A percentile compares a stretch with the other conserved stretches of the same genome.
phyloP scores from a whole-genome alignment of 1,140 invertebrate species.

The Aleiodes sp. region DNA sequence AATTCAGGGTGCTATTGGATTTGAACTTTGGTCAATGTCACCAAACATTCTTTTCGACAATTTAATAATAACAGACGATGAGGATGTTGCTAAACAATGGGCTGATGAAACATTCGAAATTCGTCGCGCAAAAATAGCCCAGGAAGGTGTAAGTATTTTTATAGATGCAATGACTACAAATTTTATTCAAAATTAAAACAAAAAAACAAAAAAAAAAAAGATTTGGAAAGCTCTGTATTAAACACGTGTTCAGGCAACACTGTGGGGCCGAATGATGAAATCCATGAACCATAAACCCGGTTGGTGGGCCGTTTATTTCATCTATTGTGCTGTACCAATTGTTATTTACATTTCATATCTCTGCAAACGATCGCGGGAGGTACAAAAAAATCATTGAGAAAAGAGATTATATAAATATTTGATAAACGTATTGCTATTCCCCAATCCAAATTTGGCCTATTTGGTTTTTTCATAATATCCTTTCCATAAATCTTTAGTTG shows the following conservation, averaged over 20 bases:
- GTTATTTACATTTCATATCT: conserved; percentile 77
- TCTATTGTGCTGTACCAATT: conserved; percentile 80
- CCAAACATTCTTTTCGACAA: conserved; percentile 95
- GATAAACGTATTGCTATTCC: too few relatives aligned
- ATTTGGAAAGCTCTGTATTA: conserved; percentile 20
- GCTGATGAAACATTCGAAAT: conserved; percentile 86
- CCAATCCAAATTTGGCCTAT: too few relatives aligned
- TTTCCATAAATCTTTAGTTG: background rate
- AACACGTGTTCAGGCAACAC: conserved; percentile 67
- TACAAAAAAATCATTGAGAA: conserved; percentile 51
- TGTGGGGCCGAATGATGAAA: conserved; percentile 78
- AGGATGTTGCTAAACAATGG: conserved; percentile 81
- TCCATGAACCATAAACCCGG: conserved; percentile 80
- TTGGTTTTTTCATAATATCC: too few relatives aligned
- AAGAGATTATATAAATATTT: background rate
- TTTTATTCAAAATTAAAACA: background rate
- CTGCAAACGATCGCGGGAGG: conserved; percentile 73
- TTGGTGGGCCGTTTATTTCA: conserved; percentile 80
- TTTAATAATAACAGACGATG: conserved; percentile 89
- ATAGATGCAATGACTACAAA: background rate
- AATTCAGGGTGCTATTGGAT: conserved; percentile 84
- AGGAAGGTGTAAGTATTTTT: conserved; percentile 76
- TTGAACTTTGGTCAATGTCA: conserved; percentile 99
- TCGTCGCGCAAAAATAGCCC: conserved; percentile 82
- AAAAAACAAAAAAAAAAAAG: background rate